Base-by-base conservation (phyloP, 2,113 vertebrate species). In the Notarius quadriscutis region DNA sequence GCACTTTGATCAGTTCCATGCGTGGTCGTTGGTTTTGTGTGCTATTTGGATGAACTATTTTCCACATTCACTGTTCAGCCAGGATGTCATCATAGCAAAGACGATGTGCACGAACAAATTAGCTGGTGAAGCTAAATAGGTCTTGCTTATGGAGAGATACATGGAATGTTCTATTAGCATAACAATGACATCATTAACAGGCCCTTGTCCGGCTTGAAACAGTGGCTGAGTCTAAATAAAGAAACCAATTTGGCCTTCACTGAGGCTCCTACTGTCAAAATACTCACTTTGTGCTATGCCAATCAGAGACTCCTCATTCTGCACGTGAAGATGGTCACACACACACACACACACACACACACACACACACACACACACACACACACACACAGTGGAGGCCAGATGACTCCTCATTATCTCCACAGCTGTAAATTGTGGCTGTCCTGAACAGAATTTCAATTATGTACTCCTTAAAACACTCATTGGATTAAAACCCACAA, bases 301-400 rank as follows among this genome's bases (percentile, higher is more conserved):
- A 97, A 98, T 97, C 96, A 97, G 94, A 94, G 95, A 94, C 95
- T 96, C 94, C 96, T 96, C 95, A 95, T 95, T 95, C 94, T 92
- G 94, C 95, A 96, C 94, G 95, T 97, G 95, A 96, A 94, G 94
- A 93, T 88, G 89, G 91, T 93, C 94, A 91, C 78, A 83, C 15
- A 1, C 93, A 89, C 88, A 87, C 74, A 60, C 86, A 65, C 7
- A 18, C 80, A 89, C 91, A 94, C 94, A 92, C 84, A 77, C 84
- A 92, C 91, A 89, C 87, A 89, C 89, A 88, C 90, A 79, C 88
- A 89, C 85, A 87, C 5, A 27, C 83, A 89, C 94, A 92, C 79
- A 85, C 15, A 0, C 93, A 90, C 88, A 86, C 75, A 74, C 88
- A 92, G 91, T 94, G 85, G 92, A 95, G 95, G 91, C 95, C 96